phyloP scores from a whole-genome alignment of 2,797 vertebrate genomes.

The Micrastur ruficollis region DNA sequence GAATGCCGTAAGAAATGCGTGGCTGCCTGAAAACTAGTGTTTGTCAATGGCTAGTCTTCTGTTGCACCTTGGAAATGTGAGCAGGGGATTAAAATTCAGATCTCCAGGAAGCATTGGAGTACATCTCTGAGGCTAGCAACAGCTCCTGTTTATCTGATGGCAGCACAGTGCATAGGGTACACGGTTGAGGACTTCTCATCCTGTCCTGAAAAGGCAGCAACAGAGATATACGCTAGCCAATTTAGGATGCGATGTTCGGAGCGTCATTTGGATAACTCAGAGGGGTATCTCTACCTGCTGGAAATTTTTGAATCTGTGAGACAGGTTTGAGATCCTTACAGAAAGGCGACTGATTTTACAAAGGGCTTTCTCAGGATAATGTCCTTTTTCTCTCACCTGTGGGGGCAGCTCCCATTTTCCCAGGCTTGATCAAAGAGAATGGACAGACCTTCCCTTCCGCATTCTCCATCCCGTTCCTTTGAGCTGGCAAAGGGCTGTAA shows the following conservation, averaged over 20 bases:
- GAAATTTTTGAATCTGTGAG: neutral
- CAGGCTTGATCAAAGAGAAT: neutral
- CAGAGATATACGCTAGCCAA: neutral
- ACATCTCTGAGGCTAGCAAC: neutral
- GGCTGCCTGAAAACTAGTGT: neutral
- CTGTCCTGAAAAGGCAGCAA: neutral
- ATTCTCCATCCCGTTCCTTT: neutral
- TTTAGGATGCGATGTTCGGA: neutral
- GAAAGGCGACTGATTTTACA: neutral
- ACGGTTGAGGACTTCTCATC: neutral
- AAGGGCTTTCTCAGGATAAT: neutral
- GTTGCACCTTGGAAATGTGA: neutral
- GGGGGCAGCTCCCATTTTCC: neutral
- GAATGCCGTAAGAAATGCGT: neutral
- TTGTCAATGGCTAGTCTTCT: neutral
- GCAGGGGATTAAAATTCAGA: neutral
- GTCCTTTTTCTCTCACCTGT: rapidly evolving
- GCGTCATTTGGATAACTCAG: neutral
- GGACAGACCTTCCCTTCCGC: neutral
- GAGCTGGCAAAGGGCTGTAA: neutral
- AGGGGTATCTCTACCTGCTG: neutral
- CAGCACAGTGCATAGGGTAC: neutral
- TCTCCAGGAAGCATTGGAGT: neutral
- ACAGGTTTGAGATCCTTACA: neutral
- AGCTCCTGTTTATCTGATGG: neutral